A percentile compares a stretch with the other conserved stretches of the same genome.
Evolutionary conservation across 1,140 invertebrate genomes (phyloP).

Genomic region (Drosophila sturtevanti): DNA sequence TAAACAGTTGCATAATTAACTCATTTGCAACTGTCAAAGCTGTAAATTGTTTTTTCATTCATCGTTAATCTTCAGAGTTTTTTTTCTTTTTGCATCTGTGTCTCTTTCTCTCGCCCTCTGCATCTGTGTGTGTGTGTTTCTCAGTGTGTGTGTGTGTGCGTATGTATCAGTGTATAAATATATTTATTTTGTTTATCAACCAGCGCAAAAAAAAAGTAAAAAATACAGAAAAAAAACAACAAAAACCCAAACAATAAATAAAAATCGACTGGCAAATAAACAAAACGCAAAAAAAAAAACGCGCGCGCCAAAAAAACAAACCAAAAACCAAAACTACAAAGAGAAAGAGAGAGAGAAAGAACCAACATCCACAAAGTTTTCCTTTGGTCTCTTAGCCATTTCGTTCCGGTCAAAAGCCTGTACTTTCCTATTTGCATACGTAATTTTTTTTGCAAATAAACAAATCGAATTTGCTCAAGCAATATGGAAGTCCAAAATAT

Average conservation of each 20-base stretch:
- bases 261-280: constrained; percentile 56
- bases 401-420: constrained; percentile 22
- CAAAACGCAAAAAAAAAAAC: constrained; percentile 56
- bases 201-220: constrained; percentile 47
- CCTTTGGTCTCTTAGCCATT: constrained; percentile 35
- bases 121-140: constrained; percentile 1
- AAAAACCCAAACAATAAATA: constrained; percentile 63
- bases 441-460: constrained; percentile 28
- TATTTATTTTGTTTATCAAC: constrained; percentile 43
- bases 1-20: constrained; percentile 28
- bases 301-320: constrained; percentile 51
- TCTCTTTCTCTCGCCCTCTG: background rate
- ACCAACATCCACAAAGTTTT: constrained; percentile 49
- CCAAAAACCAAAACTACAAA: constrained; percentile 26
- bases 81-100: background rate
- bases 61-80: constrained; percentile 15
- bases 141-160: constrained; percentile 5
- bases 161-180: constrained; percentile 27
- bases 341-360: constrained; percentile 30
- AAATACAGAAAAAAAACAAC: constrained; percentile 57
- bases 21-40: constrained; percentile 43
- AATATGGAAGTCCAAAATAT: constrained; percentile 72
- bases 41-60: constrained; percentile 38
- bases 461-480: constrained; percentile 11
- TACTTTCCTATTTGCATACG: background rate